A percentile compares a stretch with the other conserved stretches of the same genome.
phyloP scores from a whole-genome alignment of 1,140 invertebrate genomes.

The Platyscapa corneri region DNA sequence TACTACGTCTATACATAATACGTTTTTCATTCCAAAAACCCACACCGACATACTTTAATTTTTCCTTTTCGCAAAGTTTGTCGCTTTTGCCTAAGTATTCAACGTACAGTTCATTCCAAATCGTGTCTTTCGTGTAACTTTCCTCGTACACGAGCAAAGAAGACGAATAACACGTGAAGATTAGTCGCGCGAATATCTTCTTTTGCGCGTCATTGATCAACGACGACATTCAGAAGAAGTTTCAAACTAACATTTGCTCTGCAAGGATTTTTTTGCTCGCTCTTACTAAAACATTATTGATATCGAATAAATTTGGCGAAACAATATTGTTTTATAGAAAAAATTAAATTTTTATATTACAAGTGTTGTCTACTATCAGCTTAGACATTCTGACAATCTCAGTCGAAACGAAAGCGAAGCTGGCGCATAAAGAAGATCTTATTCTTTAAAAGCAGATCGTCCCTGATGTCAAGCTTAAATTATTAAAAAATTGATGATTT shows the following conservation, averaged over 20 bases:
- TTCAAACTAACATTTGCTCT: too few species aligned
- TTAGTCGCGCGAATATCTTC: too few species aligned
- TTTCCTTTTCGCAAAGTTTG: neutral
- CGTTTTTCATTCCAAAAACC: conserved; percentile 41
- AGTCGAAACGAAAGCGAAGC: neutral
- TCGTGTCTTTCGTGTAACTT: conserved; percentile 11
- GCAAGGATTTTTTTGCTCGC: too few species aligned
- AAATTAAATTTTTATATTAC: neutral
- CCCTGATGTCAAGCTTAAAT: neutral
- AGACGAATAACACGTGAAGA: neutral
- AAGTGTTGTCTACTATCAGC: neutral
- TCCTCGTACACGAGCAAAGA: neutral
- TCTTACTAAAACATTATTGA: too few species aligned
- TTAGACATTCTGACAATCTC: too few species aligned
- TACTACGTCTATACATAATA: conserved; percentile 5
- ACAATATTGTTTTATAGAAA: too few species aligned
- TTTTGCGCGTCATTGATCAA: too few species aligned
- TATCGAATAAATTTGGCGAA: too few species aligned
- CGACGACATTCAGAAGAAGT: too few species aligned
- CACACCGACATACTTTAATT: neutral
- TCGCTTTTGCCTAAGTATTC: conserved; percentile 25
- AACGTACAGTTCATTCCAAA: conserved; percentile 43
- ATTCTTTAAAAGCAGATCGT: neutral
- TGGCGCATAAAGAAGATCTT: neutral
- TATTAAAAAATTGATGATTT: neutral